Evolutionary conservation across 2,113 vertebrate genomes (phyloP), one percentile per base, ranked within the genome.

Genomic region (Arothron firmamentum): DNA sequence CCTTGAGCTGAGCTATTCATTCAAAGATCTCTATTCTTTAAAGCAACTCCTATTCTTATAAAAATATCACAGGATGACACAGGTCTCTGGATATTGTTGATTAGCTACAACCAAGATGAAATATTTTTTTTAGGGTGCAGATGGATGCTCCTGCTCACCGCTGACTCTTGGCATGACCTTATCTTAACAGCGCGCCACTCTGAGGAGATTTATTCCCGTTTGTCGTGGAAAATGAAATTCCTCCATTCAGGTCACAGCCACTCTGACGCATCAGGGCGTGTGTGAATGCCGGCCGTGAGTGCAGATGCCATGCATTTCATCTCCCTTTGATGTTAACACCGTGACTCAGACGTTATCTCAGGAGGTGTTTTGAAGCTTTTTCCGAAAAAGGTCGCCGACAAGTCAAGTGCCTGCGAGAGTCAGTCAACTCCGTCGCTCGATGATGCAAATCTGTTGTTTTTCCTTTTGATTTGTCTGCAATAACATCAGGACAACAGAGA

Each of bases 151-250:
- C 58, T 48, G 62, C 59, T 20, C 8, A 38, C 10, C 1, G 64
- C 57, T 28, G 17, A 56, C 38, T 52, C 59, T 28, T 43, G 52
- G 10, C 1, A 15, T 55, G 65, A 74, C 70, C 66, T 78, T 66
- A 80, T 88, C 77, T 67, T 56, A 31, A 49, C 21, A 23, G 21
- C 21, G 21, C 55, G 48, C 60, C 51, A 31, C 67, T 49, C 58
- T 3, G 25, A 28, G 62, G 61, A 73, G 78, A 69, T 79, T 84
- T 64, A 60, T 53, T 81, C 67, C 72, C 63, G 28, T 78, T 74
- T n/a, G 38, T 23, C 50, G 16, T 5, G n/a, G 48, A 19, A 50
- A 69, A 72, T 61, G 20, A 16, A 52, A 52, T 10, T n/a, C 8
- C 34, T 38, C 2, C 34, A 38, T 38, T 38, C 34, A 12, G 34